Base-by-base conservation (phyloP, 2,888 invertebrate genomes). In the Eupithecia insigniata region DNA sequence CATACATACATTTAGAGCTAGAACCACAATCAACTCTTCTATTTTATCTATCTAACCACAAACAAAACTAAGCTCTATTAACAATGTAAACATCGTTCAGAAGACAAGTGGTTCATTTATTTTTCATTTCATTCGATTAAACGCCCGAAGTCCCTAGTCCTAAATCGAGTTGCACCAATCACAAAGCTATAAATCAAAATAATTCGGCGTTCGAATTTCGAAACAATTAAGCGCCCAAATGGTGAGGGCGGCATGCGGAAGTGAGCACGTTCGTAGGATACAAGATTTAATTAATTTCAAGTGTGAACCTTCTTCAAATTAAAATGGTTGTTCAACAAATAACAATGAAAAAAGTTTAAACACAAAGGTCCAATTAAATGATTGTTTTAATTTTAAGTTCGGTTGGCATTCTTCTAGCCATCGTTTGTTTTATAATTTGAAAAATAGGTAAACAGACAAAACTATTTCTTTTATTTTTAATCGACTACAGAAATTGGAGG, bases 161-260 rank as follows among this genome's bases (percentile, higher is more conserved):
- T 86, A 86, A 92, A 93, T 92, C 92, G 90, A 93, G 87, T 93
- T 92, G 91, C 87, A 88, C 87, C 93, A 93, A 93, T 94, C 92
- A 92, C 89, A 90, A 91, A 88, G 89, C 89, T 78, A 93, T 93
- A 93, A 94, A 94, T 94, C 94, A 94, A 93, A 93, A 92, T 92
- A 91, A 93, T 92, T 90, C 86, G 87, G 89, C 85, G 87, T 85
- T 90, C 82, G 85, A 87, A 91, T 90, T 85, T 90, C 82, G 85
- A 87, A 91, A 91, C 92, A 92, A 92, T 92, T 92, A 91, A 86
- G 87, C 83, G 81, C 76, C 84, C 84, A 87, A 91, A 90, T 86
- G 85, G 85, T 82, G 80, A 84, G 84, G 86, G 88, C 89, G 88
- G 83, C 81, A 76, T 67, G 78, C 71, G 71, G 71, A 74, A 71